phyloP scores from a whole-genome alignment of 2,888 invertebrate species.

The Drosophila anomelani region DNA sequence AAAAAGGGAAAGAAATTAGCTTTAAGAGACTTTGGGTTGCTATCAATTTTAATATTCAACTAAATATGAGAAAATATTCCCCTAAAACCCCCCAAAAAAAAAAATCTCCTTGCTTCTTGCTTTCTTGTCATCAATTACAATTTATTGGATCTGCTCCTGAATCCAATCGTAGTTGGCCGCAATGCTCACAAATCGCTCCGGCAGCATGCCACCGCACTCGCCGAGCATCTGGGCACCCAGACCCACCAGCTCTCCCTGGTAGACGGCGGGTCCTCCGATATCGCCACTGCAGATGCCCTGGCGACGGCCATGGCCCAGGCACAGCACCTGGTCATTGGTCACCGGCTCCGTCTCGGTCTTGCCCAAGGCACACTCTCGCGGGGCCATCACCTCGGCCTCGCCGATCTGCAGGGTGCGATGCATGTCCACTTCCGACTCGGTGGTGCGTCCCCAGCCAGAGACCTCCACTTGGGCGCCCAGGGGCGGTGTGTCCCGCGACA shows the following conservation, averaged over 20 bases:
- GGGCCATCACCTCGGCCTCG: slow-evolving; percentile 51
- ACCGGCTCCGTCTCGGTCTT: not conserved
- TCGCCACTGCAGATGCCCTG: slow-evolving; percentile 82
- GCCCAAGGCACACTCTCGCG: slow-evolving; percentile 43
- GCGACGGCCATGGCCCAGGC: slow-evolving; percentile 72
- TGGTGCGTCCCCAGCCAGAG: slow-evolving; percentile 80
- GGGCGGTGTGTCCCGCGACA: slow-evolving; percentile 58
- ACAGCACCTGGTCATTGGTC: slow-evolving; percentile 68
- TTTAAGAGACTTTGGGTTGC: not conserved
- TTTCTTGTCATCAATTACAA: not conserved
- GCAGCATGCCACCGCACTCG: slow-evolving; percentile 74
- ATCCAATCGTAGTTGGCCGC: slow-evolving; percentile 70
- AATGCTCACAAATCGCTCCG: slow-evolving; percentile 77
- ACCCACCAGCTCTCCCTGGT: slow-evolving; percentile 67
- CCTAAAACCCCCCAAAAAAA: not conserved
- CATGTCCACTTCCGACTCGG: slow-evolving; percentile 47
- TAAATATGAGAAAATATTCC: not conserved
- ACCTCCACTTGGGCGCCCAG: slow-evolving; percentile 61
- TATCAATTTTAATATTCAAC: no score
- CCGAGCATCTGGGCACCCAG: slow-evolving; percentile 72
- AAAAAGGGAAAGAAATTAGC: not conserved
- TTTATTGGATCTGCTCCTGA: slow-evolving; percentile 60
- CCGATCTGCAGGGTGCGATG: slow-evolving; percentile 63
- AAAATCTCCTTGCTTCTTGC: not conserved
- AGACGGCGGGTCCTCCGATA: slow-evolving; percentile 81